phyloP scores from a whole-genome alignment of 2,888 invertebrate genomes.

The Drosophila vallismaia region DNA sequence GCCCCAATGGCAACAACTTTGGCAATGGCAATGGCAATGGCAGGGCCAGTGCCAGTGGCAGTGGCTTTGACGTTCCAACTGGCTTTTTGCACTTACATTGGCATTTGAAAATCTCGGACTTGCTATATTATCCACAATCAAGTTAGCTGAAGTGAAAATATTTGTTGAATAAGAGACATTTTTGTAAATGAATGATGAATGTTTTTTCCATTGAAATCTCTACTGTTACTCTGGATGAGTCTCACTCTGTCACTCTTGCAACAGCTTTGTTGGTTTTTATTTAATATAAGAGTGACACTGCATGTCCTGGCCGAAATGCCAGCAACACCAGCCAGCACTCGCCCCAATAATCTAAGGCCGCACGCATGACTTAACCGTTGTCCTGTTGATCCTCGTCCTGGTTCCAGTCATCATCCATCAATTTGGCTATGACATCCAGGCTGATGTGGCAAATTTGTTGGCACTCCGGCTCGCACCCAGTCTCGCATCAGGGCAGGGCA shows the following conservation, averaged over 20 bases:
- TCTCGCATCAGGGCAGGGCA: constrained; percentile 5
- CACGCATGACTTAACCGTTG: constrained; percentile 48
- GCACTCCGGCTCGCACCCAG: constrained; percentile 8
- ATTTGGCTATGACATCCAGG: constrained; percentile 41
- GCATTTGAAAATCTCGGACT: constrained; percentile 31
- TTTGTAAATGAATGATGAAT: not conserved
- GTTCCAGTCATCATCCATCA: constrained; percentile 59
- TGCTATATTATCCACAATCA: constrained; percentile 6
- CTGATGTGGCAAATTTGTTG: constrained; percentile 53
- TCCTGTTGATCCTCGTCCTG: constrained; percentile 1
- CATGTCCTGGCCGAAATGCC: constrained; percentile 32
- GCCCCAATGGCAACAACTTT: constrained; percentile 4
- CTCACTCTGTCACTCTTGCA: constrained; percentile 49
- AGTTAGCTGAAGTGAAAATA: not conserved
- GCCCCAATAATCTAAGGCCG: constrained; percentile 13
- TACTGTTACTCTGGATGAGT: constrained; percentile 17
- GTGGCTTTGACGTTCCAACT: constrained; percentile 27
- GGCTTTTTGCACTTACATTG: constrained; percentile 68
- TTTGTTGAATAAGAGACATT: not conserved
- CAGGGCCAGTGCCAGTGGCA: constrained; percentile 48
- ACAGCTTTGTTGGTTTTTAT: constrained; percentile 51
- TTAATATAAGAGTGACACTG: constrained; percentile 49
- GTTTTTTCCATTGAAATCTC: not conserved
- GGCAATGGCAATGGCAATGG: constrained; percentile 53
- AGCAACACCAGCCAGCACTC: constrained; percentile 1